Base-by-base conservation (phyloP, 1,140 invertebrate species). In the Aphis craccivora region DNA sequence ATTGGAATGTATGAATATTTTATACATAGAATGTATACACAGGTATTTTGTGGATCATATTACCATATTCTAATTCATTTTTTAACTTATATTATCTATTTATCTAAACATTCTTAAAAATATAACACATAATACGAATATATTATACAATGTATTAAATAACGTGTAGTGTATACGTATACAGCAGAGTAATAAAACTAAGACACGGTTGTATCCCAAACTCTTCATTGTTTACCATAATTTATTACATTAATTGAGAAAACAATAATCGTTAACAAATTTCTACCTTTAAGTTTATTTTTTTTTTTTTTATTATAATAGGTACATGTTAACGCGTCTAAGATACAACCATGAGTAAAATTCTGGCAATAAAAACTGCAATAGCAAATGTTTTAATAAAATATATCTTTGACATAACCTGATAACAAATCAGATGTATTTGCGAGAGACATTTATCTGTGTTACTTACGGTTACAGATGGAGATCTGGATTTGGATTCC, bases 401-500 rank as follows among this genome's bases (percentile, higher is more conserved):
- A 76, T n/a, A 76, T 51, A 51, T 51, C 2, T 35, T n/a, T 35
- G 30, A 14, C n/a, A 76, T n/a, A 14, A 6, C 18, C 30, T 18
- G 60, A 76, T 76, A 76, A 76, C n/a, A 76, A 76, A 76, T 76
- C 60, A 76, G n/a, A 76, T 76, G 30, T 76, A n/a, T n/a, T n/a
- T 76, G 60, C 20, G 14, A 20, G 30, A 18, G 14, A 76, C 60
- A 76, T 76, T 14, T 35, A n/a, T 76, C 14, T n/a, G 14, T 6
- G 60, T 60, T 30, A 76, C 60, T n/a, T 76, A 76, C 60, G n/a
- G 5, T 30, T 35, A 76, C n/a, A n/a, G 60, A n/a, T n/a, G 60
- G 60, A 67, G 11, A 67, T 67, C 60, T 67, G 60, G 60, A 67
- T 67, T n/a, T 53, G 18, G 30, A 53, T 89, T 51, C 11, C 30